Conservation (phyloP, 2,113 vertebrate genomes). For the Herpailurus yagouaroundi region DNA sequence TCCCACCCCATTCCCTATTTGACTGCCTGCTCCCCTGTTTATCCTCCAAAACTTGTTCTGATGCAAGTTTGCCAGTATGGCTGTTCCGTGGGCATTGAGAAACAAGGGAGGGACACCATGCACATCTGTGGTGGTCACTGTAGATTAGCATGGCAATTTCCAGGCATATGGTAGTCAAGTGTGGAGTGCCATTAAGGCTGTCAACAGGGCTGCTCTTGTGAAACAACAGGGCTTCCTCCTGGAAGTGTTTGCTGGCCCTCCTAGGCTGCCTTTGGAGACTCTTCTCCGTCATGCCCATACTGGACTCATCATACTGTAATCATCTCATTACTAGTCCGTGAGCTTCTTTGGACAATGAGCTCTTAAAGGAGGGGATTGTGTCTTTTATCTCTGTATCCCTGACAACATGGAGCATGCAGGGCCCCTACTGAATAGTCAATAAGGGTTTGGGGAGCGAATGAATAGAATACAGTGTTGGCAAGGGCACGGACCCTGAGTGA, state of each 20-base stretch:
- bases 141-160: background rate
- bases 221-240: no score
- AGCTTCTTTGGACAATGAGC: background rate
- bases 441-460: background rate
- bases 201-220: background rate
- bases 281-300: background rate
- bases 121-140: rapidly evolving
- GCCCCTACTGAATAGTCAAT: background rate
- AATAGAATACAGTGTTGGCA: rapidly evolving
- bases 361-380: background rate
- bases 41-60: background rate
- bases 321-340: background rate
- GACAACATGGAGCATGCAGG: background rate
- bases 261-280: rapidly evolving
- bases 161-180: background rate
- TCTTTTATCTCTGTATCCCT: background rate
- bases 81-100: background rate
- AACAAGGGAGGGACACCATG: rapidly evolving
- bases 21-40: background rate
- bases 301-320: no score
- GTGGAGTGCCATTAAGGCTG: background rate
- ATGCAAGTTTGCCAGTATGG: background rate
- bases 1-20: background rate
- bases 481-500: background rate
- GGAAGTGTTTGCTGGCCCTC: background rate